Conservation (phyloP, 2,888 invertebrate genomes). For the Hoplodrina blanda region DNA sequence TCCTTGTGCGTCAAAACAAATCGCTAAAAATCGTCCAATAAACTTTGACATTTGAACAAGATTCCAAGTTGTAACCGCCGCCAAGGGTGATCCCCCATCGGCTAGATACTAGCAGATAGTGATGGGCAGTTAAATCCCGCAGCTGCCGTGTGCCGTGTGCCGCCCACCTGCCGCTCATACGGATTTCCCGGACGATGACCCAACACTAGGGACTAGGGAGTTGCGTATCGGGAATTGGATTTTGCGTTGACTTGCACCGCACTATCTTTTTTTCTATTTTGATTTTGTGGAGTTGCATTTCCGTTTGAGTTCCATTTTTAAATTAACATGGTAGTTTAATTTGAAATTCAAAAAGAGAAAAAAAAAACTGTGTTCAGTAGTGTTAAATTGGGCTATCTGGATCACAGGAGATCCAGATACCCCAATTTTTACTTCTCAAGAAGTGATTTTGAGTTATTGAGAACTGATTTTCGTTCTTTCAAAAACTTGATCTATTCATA, state of each 20-base stretch:
- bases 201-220: constrained; percentile 47
- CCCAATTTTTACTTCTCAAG: too few relatives aligned
- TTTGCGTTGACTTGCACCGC: neutral
- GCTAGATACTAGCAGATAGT: constrained; percentile 60
- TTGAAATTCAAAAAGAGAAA: neutral
- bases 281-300: neutral
- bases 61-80: constrained; percentile 35
- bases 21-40: constrained; percentile 13
- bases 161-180: constrained; percentile 74
- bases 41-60: constrained; percentile 40
- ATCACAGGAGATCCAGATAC: too few relatives aligned
- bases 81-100: constrained; percentile 46
- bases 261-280: neutral
- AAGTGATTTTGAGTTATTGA: too few relatives aligned
- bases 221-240: constrained; percentile 31
- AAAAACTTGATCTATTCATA: too few relatives aligned
- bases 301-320: neutral
- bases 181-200: constrained; percentile 79
- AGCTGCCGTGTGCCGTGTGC: constrained; percentile 76
- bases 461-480: too few relatives aligned
- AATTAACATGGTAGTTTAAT: neutral
- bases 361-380: too few relatives aligned
- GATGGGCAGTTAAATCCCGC: constrained; percentile 62
- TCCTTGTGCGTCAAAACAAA: neutral
- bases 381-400: too few relatives aligned